Evolutionary conservation across 2,888 invertebrate genomes (phyloP).

Genomic region (Ypsolopha sequella): DNA sequence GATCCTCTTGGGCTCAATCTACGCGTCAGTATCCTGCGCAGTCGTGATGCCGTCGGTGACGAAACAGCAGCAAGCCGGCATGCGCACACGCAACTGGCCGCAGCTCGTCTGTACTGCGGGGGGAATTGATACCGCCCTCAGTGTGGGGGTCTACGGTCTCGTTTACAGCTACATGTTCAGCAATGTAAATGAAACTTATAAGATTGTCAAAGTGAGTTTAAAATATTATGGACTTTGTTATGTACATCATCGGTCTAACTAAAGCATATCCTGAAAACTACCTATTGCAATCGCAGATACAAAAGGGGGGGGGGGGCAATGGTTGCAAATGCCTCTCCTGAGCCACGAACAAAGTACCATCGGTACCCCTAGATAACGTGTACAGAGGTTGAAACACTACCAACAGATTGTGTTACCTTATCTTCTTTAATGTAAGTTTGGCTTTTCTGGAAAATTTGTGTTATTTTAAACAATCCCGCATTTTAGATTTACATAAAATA

Average conservation of each 20-base stretch:
- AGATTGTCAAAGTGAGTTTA: constrained; percentile 38
- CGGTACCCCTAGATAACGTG: no score
- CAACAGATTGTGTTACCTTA: no score
- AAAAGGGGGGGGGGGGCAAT: no score
- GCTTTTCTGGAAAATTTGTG: no score
- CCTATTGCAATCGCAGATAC: not conserved
- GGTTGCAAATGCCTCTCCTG: no score
- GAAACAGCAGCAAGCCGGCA: constrained; percentile 21
- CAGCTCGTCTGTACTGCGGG: constrained; percentile 51
- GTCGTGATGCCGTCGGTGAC: constrained; percentile 47
- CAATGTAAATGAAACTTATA: constrained; percentile 32
- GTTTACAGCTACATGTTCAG: constrained; percentile 41
- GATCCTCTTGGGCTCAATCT: constrained; percentile 43
- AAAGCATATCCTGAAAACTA: not conserved
- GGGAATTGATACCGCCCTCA: constrained; percentile 50
- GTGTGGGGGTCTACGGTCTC: constrained; percentile 53
- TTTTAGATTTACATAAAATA: no score
- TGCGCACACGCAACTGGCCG: constrained; percentile 38
- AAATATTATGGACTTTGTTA: not conserved
- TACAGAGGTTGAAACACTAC: no score
- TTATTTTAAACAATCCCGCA: no score
- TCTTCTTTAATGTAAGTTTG: no score
- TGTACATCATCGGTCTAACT: not conserved
- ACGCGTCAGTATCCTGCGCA: constrained; percentile 52
- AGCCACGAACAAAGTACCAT: no score